These are phyloP conservation scores for Atherix ibis DNA, from an alignment of 2,888 invertebrate species.

Conservation along the genomic window DNA sequence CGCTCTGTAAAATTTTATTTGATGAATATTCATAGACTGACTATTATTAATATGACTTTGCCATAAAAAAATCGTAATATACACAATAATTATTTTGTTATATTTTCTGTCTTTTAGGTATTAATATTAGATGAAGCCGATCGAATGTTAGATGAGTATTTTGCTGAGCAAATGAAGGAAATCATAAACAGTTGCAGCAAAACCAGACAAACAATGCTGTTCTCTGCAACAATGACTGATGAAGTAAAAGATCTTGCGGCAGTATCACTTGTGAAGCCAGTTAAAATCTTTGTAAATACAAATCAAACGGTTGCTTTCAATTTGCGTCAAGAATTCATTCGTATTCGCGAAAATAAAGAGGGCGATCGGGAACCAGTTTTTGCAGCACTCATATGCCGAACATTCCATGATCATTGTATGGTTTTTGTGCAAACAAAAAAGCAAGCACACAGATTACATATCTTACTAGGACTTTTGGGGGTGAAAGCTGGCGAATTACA, in stretches of 20 bases:
- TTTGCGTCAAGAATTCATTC: slow-evolving; percentile 89
- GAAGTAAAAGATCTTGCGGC: slow-evolving; percentile 90
- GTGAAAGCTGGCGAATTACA: slow-evolving; percentile 81
- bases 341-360: slow-evolving; percentile 78
- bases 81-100: too few species aligned
- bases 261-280: slow-evolving; percentile 82
- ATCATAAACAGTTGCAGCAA: slow-evolving; percentile 83
- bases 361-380: slow-evolving; percentile 83
- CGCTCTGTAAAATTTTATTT: too few species aligned
- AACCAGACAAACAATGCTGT: slow-evolving; percentile 88
- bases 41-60: too few species aligned
- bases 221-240: slow-evolving; percentile 99
- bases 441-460: slow-evolving; percentile 86
- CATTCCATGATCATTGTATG: slow-evolving; percentile 82
- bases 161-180: slow-evolving; percentile 98
- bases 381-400: slow-evolving; percentile 66
- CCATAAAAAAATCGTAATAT: too few species aligned
- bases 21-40: too few species aligned
- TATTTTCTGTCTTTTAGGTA: slow-evolving; percentile 19
- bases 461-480: slow-evolving; percentile 78
- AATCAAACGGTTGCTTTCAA: slow-evolving; percentile 93
- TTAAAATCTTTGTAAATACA: slow-evolving; percentile 89
- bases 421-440: slow-evolving; percentile 95
- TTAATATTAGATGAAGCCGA: slow-evolving; percentile 51
- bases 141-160: slow-evolving; percentile 95